These are phyloP conservation scores for Blastobasis lacticolella DNA, from an alignment of 2,888 invertebrate genomes.

Conservation along the genomic window DNA sequence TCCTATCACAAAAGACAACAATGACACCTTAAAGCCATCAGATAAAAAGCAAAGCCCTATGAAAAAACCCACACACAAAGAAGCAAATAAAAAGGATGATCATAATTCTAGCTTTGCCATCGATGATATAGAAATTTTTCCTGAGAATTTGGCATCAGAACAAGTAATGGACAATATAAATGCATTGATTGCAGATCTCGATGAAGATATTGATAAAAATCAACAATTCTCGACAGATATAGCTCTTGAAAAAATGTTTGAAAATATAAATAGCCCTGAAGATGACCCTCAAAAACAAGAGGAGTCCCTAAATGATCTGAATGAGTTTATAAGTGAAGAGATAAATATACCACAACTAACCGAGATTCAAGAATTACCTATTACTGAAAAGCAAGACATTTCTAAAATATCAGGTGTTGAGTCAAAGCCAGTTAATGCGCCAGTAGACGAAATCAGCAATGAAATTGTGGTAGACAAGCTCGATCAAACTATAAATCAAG, in stretches of 20 bases:
- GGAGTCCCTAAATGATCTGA: slow-evolving; percentile 20
- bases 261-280: slow-evolving; percentile 28
- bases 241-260: slow-evolving; percentile 37
- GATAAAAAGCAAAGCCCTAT: background rate
- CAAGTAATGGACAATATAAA: slow-evolving; percentile 53
- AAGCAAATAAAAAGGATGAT: slow-evolving; percentile 8
- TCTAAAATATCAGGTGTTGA: background rate
- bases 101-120: slow-evolving; percentile 36
- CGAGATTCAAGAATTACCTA: background rate
- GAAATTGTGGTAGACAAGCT: too few species aligned
- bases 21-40: background rate
- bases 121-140: slow-evolving; percentile 50
- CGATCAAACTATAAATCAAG: too few species aligned
- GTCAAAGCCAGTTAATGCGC: too few species aligned
- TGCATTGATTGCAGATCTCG: slow-evolving; percentile 51
- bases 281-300: slow-evolving; percentile 15
- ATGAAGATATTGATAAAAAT: slow-evolving; percentile 33
- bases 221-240: slow-evolving; percentile 41
- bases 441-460: too few species aligned
- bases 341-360: slow-evolving; percentile 5
- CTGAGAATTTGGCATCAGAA: slow-evolving; percentile 45
- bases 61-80: background rate
- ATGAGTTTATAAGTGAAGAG: slow-evolving; percentile 25
- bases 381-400: background rate
- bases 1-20: background rate